These are phyloP conservation scores for Hydractinia echinata DNA, from an alignment of 30 jellyfish, hydroid and myxozoan genomes.

Conservation along the genomic window DNA sequence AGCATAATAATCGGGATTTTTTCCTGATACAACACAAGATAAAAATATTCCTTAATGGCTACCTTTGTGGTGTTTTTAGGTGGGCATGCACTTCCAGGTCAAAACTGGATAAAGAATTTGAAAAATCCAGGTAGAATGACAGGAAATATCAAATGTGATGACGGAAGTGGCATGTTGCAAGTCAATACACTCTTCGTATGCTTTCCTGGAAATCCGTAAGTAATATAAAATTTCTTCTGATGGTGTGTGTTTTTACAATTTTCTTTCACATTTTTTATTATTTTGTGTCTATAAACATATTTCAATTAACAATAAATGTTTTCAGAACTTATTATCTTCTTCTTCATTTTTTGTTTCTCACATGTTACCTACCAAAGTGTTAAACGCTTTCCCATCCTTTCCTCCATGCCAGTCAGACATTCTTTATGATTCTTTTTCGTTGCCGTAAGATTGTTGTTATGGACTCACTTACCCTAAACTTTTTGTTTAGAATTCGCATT, in stretches of 20 bases:
- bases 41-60: neutral
- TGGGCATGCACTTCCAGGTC: constrained; percentile 96
- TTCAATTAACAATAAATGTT: no score
- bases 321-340: no score
- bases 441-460: no score
- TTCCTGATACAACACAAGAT: no score
- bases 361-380: no score
- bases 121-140: constrained; percentile 98
- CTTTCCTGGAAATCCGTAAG: constrained; percentile 94
- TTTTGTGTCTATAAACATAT: neutral
- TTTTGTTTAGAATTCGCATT: constrained; percentile 47
- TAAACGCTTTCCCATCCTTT: no score
- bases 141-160: constrained; percentile 41
- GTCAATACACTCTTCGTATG: constrained; percentile 78
- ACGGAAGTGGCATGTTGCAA: constrained; percentile 62
- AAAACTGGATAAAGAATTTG: constrained; percentile 70
- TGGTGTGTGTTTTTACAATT: neutral
- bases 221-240: neutral
- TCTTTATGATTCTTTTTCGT: no score
- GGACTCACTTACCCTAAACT: no score
- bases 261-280: neutral
- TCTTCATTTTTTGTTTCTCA: no score
- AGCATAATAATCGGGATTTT: no score
- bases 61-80: constrained; percentile 40
- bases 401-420: no score